Evolutionary conservation across 2,888 invertebrate genomes (phyloP).

Genomic region (Morinoia aosen): DNA sequence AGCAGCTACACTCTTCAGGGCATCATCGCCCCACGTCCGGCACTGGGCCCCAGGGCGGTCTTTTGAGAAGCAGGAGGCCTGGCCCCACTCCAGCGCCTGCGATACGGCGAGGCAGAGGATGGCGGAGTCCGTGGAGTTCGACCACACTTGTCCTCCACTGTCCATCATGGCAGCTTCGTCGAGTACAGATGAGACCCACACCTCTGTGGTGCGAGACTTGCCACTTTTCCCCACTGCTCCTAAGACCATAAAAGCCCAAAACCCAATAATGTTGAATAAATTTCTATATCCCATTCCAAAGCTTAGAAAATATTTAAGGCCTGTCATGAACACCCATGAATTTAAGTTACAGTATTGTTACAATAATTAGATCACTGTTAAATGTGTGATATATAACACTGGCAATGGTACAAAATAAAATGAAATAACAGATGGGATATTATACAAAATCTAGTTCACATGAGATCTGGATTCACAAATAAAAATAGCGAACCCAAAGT

Average conservation of each 20-base stretch:
- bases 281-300: no score
- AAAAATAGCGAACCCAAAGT: background rate
- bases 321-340: background rate
- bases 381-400: no score
- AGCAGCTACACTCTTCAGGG: background rate
- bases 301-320: background rate
- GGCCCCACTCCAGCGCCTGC: background rate
- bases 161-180: background rate
- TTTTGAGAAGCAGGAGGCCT: background rate
- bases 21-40: background rate
- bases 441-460: no score
- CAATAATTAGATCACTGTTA: background rate
- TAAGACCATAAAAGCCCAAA: background rate
- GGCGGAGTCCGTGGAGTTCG: background rate
- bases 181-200: background rate
- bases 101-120: background rate
- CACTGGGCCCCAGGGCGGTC: background rate
- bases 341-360: background rate
- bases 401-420: no score
- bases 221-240: background rate
- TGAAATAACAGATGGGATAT: no score
- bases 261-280: background rate
- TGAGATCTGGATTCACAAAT: background rate
- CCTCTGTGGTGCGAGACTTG: background rate
- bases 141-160: background rate